Percentiles rank a stretch among this genome's conserved stretches.
Conservation (phyloP, 2,113 vertebrate species). For the Salvelinus namaycush region DNA sequence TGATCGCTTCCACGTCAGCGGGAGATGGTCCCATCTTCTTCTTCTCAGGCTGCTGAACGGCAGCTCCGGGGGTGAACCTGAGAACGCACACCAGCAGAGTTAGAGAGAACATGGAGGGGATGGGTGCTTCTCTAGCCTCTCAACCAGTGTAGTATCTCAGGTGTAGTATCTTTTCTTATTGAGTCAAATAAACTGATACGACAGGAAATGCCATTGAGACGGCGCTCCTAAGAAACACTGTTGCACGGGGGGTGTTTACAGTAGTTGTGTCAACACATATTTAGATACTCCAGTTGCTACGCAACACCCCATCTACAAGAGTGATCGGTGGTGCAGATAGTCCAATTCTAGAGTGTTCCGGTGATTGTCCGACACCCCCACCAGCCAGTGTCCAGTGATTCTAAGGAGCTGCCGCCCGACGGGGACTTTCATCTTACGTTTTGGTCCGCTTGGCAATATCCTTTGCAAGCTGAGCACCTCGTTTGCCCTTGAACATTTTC, state of each 20-base stretch:
- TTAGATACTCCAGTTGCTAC: not conserved
- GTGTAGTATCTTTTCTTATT: slow-evolving; percentile 92
- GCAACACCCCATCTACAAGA: not conserved
- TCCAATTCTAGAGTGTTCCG: not conserved
- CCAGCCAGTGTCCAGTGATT: slow-evolving; percentile 74
- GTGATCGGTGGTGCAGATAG: not conserved
- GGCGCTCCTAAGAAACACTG: slow-evolving; percentile 85
- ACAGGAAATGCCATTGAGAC: slow-evolving; percentile 68
- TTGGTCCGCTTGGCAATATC: slow-evolving; percentile 98
- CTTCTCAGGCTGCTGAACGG: slow-evolving; percentile 83
- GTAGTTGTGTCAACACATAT: not conserved
- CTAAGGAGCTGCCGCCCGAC: slow-evolving; percentile 80
- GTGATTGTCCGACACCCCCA: slow-evolving; percentile 18
- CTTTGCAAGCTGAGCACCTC: slow-evolving; percentile 98
- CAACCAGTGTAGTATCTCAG: slow-evolving; percentile 77
- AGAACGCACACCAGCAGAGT: slow-evolving; percentile 26
- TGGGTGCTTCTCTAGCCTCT: slow-evolving; percentile 77
- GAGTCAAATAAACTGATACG: slow-evolving; percentile 92
- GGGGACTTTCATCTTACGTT: slow-evolving; percentile 91
- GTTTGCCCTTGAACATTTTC: slow-evolving; percentile 99
- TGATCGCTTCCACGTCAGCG: slow-evolving; percentile 94
- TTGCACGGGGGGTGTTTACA: not conserved
- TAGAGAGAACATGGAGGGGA: not conserved
- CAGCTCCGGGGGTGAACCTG: slow-evolving; percentile 92
- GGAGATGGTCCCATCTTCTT: slow-evolving; percentile 87